Evolutionary conservation across 2,888 invertebrate species (phyloP), one percentile per base, ranked within the genome.

Genomic region (Mythimna pallens): DNA sequence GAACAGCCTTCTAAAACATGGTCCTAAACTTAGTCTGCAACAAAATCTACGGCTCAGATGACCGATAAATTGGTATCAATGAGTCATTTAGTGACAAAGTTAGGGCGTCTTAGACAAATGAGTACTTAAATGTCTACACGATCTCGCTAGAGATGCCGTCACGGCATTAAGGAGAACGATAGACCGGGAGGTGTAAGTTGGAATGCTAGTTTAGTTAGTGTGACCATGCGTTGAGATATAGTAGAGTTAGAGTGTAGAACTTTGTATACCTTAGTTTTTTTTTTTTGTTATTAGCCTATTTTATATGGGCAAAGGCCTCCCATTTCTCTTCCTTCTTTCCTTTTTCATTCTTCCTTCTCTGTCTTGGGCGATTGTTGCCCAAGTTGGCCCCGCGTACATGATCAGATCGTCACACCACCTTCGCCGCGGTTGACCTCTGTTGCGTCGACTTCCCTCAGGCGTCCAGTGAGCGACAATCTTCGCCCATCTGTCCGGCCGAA

Each of bases 81-180:
- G 78, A 64, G 63, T 77, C 58, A 63, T 43, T 81, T 64, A 73
- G 55, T 81, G 65, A 69, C 63, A 64, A 81, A 80, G 78, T 77
- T 81, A 63, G 72, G 55, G 43, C 77, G 73, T 61, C 81, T 81
- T 59, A 81, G 66, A 81, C 80, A 81, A 81, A 80, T 80, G 78
- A 73, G 65, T 73, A 36, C 73, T 78, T 78, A 70, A 79, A 77
- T 69, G 66, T 78, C 69, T 69, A 73, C 76, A 81, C 81, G 70
- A 64, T 70, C 70, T 70, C 9, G 30, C 59, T 64, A 72, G 67
- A 76, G 68, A 77, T 57, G 17, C 62, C n/a, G 63, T 73, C 66
- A 78, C 70, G 75, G 65, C 75, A 81, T 81, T 81, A 79, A 64
- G 52, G 70, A 64, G 67, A 65, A 17, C 57, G 68, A 64, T 80